Base-by-base conservation (phyloP, 1,140 invertebrate genomes). In the Heliconius himera region DNA sequence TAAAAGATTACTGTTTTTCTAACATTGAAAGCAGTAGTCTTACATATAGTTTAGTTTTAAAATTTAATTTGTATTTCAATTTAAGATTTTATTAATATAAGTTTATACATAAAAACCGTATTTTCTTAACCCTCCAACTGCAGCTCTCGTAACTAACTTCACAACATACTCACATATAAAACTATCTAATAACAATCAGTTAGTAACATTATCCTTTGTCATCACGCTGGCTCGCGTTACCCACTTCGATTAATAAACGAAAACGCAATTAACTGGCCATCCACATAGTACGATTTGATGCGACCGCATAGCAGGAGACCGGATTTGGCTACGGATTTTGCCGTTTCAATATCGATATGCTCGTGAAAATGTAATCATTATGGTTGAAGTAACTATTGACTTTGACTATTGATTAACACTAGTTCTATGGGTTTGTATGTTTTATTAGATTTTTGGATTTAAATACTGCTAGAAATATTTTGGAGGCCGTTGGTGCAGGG, bases 221-320 rank as follows among this genome's bases (percentile, higher is more conserved):
- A 56, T 56, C n/a, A 56, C 54, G 20, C 54, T 26, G 6, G 54
- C 26, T 26, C 20, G n/a, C 51, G 51, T 20, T 56, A 3, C 5
- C 54, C 22, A 41, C 83, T 81, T 78, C 75, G 60, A 85, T 85
- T 89, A 87, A 82, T 74, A 83, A 79, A 78, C 81, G 83, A 85
- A 85, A 86, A 86, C 85, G 83, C 85, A 83, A 87, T 87, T 87
- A 89, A 84, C 86, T 86, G 86, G 82, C 84, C 26, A 66, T 66
- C 78, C 82, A 82, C 80, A 86, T 85, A 86, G 82, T 81, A 73
- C 77, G 83, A 81, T 54, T 56, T 74, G n/a, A 74, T 36, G 73
- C 73, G 49, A 74, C 73, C 73, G 16, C 73, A 84, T 95, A 66
- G 56, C 56, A 66, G 26, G 11, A 66, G 22, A 66, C 3, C 60